Base-by-base conservation (phyloP, 2,888 invertebrate genomes). In the Atherix ibis region DNA sequence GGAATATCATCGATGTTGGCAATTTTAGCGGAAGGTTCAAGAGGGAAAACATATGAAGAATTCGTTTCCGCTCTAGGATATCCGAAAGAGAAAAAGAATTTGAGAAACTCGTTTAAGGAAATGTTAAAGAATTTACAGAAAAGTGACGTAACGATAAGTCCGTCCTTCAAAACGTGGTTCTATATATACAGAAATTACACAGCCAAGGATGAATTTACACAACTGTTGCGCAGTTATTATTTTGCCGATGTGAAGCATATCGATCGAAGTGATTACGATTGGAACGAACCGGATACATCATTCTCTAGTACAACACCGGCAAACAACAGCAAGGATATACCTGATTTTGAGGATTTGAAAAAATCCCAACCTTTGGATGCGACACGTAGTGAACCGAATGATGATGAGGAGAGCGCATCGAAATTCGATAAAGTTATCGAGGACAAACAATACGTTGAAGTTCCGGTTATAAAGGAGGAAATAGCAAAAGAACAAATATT, bases 131-230 rank as follows among this genome's bases (percentile, higher is more conserved):
- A 46, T 42, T 55, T 54, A 27, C 48, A 52, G 40, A 46, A 48
- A 19, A 33, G 37, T 5, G 40, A 49, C 1, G 36, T 49, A 14
- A 26, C 37, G 8, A 33, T 67, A 41, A 60, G 63, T 37, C 74
- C 74, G 2, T 71, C 74, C 43, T 59, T 76, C 42, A 71, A 72
- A 48, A 73, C 72, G 45, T 76, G 69, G 63, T 68, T 76, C 46
- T 76, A 76, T 45, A 67, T 76, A 5, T 76, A 75, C 51, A 71
- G 71, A 46, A 75, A 75, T 45, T 68, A 71, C 47, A 69, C 70
- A 1, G 69, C 70, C 3, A 66, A 68, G 38, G 67, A 72, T 26
- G 67, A 68, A 17, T 75, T 69, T 48, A 71, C 69, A 43, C 62
- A 68, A 42, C 54, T 70, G 30, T 49, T 76, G 3, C 62, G 64